A percentile compares a stretch with the other conserved stretches of the same genome.
These are phyloP conservation scores for Rhamnusium bicolor DNA, from an alignment of 2,888 invertebrate species.

Conservation along the genomic window DNA sequence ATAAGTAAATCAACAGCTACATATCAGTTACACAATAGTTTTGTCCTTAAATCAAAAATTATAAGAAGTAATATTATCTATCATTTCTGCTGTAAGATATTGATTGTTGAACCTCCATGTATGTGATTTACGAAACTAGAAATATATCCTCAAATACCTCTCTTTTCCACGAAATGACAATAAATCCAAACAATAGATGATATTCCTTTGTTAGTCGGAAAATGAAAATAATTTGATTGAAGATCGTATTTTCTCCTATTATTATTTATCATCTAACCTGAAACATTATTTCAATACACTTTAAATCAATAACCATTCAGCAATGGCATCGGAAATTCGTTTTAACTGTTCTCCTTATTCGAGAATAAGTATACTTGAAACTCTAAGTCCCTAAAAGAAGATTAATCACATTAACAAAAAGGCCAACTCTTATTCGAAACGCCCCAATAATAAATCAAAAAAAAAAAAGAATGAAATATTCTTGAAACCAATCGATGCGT, in stretches of 20 bases:
- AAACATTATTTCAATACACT: conserved; percentile 3
- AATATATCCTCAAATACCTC: conserved; percentile 7
- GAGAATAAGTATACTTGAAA: conserved; percentile 11
- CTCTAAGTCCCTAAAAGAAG: conserved; percentile 10
- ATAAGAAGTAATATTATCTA: too few relatives aligned
- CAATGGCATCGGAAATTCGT: background rate
- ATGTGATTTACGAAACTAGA: conserved; percentile 11
- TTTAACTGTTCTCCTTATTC: conserved; percentile 8
- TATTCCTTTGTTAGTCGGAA: conserved; percentile 11
- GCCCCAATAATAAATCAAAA: conserved; percentile 4
- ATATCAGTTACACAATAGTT: too few relatives aligned
- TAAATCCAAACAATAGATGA: conserved; percentile 10
- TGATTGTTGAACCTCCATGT: background rate
- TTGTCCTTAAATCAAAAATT: too few relatives aligned
- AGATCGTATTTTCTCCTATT: conserved; percentile 10
- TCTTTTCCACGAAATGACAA: background rate
- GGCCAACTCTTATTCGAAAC: conserved; percentile 4
- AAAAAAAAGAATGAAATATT: background rate
- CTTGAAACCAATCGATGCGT: background rate
- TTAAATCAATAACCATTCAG: conserved; percentile 10
- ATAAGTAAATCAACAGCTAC: too few relatives aligned
- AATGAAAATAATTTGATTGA: conserved; percentile 23
- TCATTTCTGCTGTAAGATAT: background rate
- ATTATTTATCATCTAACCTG: conserved; percentile 8
- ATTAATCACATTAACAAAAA: conserved; percentile 18